Conservation (phyloP, 2,113 vertebrate species). For the Gasterosteus aculeatus region DNA sequence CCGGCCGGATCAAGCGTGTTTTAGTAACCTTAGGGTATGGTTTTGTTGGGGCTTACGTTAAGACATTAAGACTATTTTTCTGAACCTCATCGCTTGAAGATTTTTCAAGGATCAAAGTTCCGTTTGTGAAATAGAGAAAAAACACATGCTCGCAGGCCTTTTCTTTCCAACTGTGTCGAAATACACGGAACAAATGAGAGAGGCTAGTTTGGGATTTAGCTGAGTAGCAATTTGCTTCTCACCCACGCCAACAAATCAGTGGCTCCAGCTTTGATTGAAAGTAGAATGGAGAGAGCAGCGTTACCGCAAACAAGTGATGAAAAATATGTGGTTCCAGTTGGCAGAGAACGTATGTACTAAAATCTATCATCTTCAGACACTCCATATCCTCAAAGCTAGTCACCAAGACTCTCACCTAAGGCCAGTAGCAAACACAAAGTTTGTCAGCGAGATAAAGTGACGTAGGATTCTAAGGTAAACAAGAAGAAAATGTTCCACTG, state of each 20-base stretch:
- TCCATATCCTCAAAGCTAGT: slow-evolving; percentile 36
- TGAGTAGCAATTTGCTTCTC: slow-evolving; percentile 47
- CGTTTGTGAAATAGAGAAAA: not conserved
- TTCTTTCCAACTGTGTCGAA: slow-evolving; percentile 25
- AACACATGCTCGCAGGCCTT: slow-evolving; percentile 7
- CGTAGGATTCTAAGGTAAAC: slow-evolving; percentile 4
- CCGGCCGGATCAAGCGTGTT: slow-evolving; percentile 12
- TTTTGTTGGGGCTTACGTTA: slow-evolving; percentile 27
- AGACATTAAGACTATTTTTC: slow-evolving; percentile 1
- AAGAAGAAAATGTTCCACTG: slow-evolving; percentile 4
- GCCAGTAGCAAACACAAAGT: slow-evolving; percentile 5
- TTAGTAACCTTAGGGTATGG: slow-evolving; percentile 35
- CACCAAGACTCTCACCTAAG: slow-evolving; percentile 21
- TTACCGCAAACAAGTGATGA: slow-evolving; percentile 56
- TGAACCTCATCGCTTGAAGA: slow-evolving; percentile 11
- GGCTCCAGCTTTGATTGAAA: slow-evolving; percentile 39
- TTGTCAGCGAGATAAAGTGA: slow-evolving; percentile 32
- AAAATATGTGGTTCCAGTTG: slow-evolving; percentile 74
- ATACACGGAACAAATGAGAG: slow-evolving; percentile 31
- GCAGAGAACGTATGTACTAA: slow-evolving; percentile 61
- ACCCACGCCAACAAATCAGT: slow-evolving; percentile 54
- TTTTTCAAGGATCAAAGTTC: slow-evolving; percentile 26
- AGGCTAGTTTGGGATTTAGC: slow-evolving; percentile 29
- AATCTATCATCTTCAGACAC: slow-evolving; percentile 37
- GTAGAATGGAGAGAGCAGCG: slow-evolving; percentile 25